phyloP scores from a whole-genome alignment of 2,113 vertebrate genomes.

The Sebastes fasciatus region DNA sequence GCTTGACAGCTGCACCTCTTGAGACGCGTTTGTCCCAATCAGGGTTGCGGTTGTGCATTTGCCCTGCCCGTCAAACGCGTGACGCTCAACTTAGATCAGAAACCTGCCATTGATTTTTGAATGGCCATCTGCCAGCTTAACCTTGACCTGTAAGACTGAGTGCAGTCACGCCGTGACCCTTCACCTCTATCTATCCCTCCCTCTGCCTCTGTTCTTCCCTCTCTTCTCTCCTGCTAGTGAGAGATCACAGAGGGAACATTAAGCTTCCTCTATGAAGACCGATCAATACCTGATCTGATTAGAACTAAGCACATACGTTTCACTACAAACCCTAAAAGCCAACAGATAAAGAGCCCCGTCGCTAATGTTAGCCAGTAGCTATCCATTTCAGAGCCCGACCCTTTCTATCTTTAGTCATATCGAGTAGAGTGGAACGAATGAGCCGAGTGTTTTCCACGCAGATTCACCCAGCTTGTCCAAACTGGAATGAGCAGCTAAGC shows the following conservation, averaged over 20 bases:
- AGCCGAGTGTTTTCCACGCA: conserved; percentile 42
- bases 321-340: conserved; percentile 58
- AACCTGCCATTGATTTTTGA: conserved; percentile 51
- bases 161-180: conserved; percentile 27
- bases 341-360: conserved; percentile 52
- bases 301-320: conserved; percentile 59
- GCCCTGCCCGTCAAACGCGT: conserved; percentile 34
- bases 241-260: conserved; percentile 57
- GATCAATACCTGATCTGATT: conserved; percentile 77
- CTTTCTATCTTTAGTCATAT: conserved; percentile 39
- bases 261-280: conserved; percentile 57
- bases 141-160: conserved; percentile 55
- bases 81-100: conserved; percentile 48
- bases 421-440: conserved; percentile 42
- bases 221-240: conserved; percentile 18
- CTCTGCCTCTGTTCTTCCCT: conserved; percentile 28
- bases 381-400: conserved; percentile 50
- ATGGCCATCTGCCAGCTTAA: conserved; percentile 37
- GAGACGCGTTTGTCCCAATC: conserved; percentile 47
- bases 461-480: conserved; percentile 41
- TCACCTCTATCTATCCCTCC: conserved; percentile 4
- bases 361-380: conserved; percentile 58
- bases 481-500: conserved; percentile 45
- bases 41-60: conserved; percentile 46
- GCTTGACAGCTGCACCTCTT: conserved; percentile 66